These are phyloP conservation scores for Lasioglossum albipes DNA, from an alignment of 1,140 invertebrate genomes.

Conservation along the genomic window DNA sequence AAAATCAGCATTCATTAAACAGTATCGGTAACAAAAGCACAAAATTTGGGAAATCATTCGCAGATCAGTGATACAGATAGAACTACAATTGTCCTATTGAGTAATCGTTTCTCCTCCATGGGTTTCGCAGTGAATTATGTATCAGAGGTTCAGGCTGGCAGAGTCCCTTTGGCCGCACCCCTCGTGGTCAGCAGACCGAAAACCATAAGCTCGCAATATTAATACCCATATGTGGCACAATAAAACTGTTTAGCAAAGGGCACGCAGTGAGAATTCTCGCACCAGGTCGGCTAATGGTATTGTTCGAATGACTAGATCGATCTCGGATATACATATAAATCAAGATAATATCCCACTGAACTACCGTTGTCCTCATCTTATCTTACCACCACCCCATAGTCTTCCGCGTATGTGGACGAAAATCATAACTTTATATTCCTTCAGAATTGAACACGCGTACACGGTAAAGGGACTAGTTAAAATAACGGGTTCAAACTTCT, in stretches of 20 bases:
- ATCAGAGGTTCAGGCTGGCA: not conserved
- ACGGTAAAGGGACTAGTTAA: no score
- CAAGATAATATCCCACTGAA: conserved; percentile 65
- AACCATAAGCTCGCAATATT: conserved; percentile 70
- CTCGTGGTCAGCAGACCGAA: conserved; percentile 64
- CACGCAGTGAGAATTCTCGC: conserved; percentile 71
- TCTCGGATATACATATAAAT: conserved; percentile 71
- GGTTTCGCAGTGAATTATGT: not conserved
- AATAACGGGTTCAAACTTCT: no score
- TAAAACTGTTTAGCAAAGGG: conserved; percentile 60
- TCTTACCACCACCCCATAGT: not conserved
- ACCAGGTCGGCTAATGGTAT: conserved; percentile 62
- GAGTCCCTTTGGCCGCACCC: conserved; percentile 8
- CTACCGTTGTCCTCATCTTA: not conserved
- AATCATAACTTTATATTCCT: no score
- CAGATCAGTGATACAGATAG: not conserved
- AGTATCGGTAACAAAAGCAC: no score
- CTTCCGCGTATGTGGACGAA: no score
- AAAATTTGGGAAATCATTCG: not conserved
- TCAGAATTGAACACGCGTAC: no score
- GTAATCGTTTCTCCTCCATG: not conserved
- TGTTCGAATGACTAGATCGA: conserved; percentile 25
- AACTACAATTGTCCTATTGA: not conserved
- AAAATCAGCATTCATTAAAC: no score
- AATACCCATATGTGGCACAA: conserved; percentile 59